Conservation (phyloP, 2,888 invertebrate species). For the Pyrocoelia pectoralis region DNA sequence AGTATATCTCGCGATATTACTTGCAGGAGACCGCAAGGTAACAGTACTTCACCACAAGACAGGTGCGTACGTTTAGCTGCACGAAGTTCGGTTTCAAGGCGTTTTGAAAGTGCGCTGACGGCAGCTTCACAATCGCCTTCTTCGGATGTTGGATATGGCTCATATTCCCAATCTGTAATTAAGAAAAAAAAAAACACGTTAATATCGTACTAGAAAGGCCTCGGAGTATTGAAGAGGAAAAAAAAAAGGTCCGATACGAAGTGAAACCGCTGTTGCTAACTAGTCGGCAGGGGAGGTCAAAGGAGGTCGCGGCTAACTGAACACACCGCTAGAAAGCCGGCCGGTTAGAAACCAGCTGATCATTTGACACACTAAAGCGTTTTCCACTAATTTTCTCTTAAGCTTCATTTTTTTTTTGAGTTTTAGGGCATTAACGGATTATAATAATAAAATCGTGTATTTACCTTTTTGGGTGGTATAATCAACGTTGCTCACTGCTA, state of each 20-base stretch:
- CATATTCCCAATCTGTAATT: conserved; percentile 56
- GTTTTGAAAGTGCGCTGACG: conserved; percentile 74
- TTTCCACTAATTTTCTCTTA: background rate
- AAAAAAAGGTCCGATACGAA: conserved; percentile 28
- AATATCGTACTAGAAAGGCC: background rate
- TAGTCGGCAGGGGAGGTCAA: conserved; percentile 35
- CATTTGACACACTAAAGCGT: conserved; percentile 33
- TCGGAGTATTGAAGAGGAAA: conserved; percentile 21
- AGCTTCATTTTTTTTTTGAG: no score
- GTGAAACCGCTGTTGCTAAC: conserved; percentile 40
- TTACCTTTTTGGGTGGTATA: conserved; percentile 37
- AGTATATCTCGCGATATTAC: conserved; percentile 82
- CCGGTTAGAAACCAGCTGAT: conserved; percentile 37
- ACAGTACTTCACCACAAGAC: conserved; percentile 83
- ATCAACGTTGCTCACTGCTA: conserved; percentile 33
- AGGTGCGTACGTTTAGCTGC: conserved; percentile 83
- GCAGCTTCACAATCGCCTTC: conserved; percentile 58
- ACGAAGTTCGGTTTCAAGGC: conserved; percentile 80
- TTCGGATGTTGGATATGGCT: conserved; percentile 45
- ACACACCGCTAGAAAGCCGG: conserved; percentile 38
- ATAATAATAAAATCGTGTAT: conserved; percentile 1
- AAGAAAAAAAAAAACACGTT: conserved; percentile 10
- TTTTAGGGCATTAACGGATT: no score
- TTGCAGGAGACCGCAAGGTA: conserved; percentile 83
- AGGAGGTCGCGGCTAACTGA: conserved; percentile 27